These are phyloP conservation scores for Bufotes viridis DNA, from an alignment of 2,797 vertebrate genomes.

Conservation along the genomic window DNA sequence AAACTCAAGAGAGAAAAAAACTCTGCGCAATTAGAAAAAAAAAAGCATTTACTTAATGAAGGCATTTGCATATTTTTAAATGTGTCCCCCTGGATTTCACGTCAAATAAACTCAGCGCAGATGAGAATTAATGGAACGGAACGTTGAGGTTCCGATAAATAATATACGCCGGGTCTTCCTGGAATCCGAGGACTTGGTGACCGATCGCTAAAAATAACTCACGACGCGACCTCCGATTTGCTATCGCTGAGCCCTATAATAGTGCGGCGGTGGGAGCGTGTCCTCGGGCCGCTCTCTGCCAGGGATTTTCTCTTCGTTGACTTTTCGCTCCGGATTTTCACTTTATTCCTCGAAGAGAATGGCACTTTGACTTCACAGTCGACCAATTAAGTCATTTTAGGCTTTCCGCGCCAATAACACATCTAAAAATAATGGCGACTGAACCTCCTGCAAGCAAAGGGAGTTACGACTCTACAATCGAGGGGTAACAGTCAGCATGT, in stretches of 20 bases:
- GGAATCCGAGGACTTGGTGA: background rate
- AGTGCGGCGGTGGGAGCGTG: background rate
- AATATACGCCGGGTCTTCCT: background rate
- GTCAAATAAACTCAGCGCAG: background rate
- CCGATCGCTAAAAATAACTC: conserved; percentile 6
- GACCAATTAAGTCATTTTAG: background rate
- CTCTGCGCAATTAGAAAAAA: conserved; percentile 9
- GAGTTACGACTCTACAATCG: background rate
- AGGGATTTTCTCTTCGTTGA: background rate
- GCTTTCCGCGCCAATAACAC: background rate
- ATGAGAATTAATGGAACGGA: background rate
- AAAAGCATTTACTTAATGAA: conserved; percentile 21
- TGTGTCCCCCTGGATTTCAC: conserved; percentile 29
- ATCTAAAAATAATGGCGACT: background rate
- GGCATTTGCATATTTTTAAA: conserved; percentile 21
- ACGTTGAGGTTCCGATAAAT: conserved; percentile 3
- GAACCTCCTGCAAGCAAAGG: background rate
- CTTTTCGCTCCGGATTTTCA: background rate
- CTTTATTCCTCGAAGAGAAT: background rate
- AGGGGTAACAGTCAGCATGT: no score
- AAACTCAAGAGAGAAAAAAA: conserved; percentile 30
- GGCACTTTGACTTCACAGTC: background rate
- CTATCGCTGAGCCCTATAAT: background rate
- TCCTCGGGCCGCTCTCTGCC: background rate
- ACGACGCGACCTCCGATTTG: background rate